Conservation (phyloP, 2,888 invertebrate genomes). For the Ernsta delagoae region DNA sequence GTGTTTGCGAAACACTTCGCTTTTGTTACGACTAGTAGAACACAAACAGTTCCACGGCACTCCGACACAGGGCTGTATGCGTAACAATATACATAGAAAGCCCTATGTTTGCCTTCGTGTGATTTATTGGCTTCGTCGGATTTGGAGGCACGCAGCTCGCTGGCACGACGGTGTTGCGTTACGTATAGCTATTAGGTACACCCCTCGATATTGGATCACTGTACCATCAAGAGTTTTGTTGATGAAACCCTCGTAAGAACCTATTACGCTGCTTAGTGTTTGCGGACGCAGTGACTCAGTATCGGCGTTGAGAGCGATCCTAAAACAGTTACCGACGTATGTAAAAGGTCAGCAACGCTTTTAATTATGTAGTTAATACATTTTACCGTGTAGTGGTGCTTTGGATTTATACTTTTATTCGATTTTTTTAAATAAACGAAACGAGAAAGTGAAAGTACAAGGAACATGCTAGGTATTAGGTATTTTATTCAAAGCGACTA, state of each 20-base stretch:
- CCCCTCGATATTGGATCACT: conserved; percentile 55
- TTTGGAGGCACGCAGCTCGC: conserved; percentile 76
- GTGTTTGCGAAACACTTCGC: conserved; percentile 69
- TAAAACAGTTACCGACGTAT: too few relatives aligned
- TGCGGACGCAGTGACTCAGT: conserved; percentile 35
- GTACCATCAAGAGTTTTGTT: conserved; percentile 52
- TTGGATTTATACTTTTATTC: too few relatives aligned
- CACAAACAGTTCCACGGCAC: conserved; percentile 55
- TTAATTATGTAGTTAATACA: too few relatives aligned
- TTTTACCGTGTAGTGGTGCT: too few relatives aligned
- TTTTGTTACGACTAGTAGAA: conserved; percentile 69
- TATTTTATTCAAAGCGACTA: too few relatives aligned
- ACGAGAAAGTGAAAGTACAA: too few relatives aligned
- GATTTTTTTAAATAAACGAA: too few relatives aligned
- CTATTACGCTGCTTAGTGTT: conserved; percentile 37
- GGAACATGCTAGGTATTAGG: too few relatives aligned
- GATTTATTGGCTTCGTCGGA: conserved; percentile 84
- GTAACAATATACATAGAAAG: conserved; percentile 76
- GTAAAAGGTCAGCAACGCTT: too few relatives aligned
- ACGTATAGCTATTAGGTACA: conserved; percentile 63
- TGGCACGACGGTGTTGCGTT: conserved; percentile 66
- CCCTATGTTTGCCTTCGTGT: conserved; percentile 84
- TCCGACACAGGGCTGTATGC: conserved; percentile 59
- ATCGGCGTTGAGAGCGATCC: conserved; percentile 20
- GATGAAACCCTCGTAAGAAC: conserved; percentile 52